Base-by-base conservation (phyloP, 2,113 vertebrate species). In the Melanocharis versteri region DNA sequence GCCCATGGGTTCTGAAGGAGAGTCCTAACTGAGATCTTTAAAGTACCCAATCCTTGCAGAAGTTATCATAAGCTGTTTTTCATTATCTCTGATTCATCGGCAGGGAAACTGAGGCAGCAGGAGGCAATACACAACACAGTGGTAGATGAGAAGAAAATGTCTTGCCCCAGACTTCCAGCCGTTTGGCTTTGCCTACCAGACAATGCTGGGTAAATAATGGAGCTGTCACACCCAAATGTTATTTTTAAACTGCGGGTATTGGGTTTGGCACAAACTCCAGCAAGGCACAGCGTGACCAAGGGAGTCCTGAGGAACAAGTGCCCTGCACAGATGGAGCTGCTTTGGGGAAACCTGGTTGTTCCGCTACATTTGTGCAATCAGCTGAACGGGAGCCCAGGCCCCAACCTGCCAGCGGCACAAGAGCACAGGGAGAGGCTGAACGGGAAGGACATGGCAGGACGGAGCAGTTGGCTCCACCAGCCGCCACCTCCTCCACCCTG, bases 101-200 rank as follows among this genome's bases (percentile, higher is more conserved):
- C 61, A 45, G 78, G 77, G 93, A 95, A 95, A 96, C 77, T 93
- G 96, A 96, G 95, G 83, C 87, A 94, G 94, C 53, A 61, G 93
- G 81, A 35, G 11, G 57, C 51, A 66, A 75, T 35, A 39, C 4
- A 79, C 50, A 60, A 37, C 65, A 39, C 72, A 54, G 68, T 10
- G 30, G 47, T 71, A 53, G 77, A 65, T 26, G 40, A 85, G 81
- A 66, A 87, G 83, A 86, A 54, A 94, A 64, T 3, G 39, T 37
- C 51, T 89, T 40, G 7, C 61, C 31, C n/a, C 84, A 84, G 89
- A 79, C 69, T 65, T 79, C 60, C 81, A 95, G 73, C 48, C 3
- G 0, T 64, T 94, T 91, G 80, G 80, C 70, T 97, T 48, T 91
- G 70, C 80, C 87, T 89, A 89, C 65, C 73, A 92, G 83, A 56